phyloP scores from a whole-genome alignment of 2,888 invertebrate species.

The Carcina quercana region DNA sequence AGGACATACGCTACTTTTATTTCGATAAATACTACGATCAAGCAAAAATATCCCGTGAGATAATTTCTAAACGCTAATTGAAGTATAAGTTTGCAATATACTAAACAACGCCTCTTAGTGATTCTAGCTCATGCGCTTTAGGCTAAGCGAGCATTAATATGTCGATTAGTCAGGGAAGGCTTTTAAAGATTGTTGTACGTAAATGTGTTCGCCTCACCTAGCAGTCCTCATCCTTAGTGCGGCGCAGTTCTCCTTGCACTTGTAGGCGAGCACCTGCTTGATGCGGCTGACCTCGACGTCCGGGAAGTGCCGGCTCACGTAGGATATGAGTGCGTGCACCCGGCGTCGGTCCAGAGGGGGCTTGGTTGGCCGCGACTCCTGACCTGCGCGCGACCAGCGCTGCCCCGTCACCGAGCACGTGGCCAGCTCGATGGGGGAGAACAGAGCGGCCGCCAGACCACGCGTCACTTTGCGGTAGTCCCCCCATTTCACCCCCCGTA shows the following conservation, averaged over 20 bases:
- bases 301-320: conserved; percentile 83
- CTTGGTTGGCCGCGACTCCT: conserved; percentile 82
- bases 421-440: conserved; percentile 82
- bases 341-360: conserved; percentile 82
- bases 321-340: conserved; percentile 84
- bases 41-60: too few relatives aligned
- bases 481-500: conserved; percentile 83
- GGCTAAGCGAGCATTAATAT: too few relatives aligned
- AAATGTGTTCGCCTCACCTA: conserved; percentile 63
- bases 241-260: conserved; percentile 85
- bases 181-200: too few relatives aligned
- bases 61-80: too few relatives aligned
- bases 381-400: conserved; percentile 83
- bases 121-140: too few relatives aligned
- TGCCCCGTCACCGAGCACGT: conserved; percentile 85
- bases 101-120: too few relatives aligned
- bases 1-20: too few relatives aligned
- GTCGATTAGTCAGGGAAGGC: too few relatives aligned
- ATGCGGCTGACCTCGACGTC: conserved; percentile 83
- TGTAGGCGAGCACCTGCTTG: conserved; percentile 84
- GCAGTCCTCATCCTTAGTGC: conserved; percentile 83
- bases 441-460: conserved; percentile 82
- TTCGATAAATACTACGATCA: too few relatives aligned
- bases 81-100: too few relatives aligned
- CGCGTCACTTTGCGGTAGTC: conserved; percentile 83